These are phyloP conservation scores for Bombus waltoni DNA, from an alignment of 1,140 invertebrate species.

Conservation along the genomic window DNA sequence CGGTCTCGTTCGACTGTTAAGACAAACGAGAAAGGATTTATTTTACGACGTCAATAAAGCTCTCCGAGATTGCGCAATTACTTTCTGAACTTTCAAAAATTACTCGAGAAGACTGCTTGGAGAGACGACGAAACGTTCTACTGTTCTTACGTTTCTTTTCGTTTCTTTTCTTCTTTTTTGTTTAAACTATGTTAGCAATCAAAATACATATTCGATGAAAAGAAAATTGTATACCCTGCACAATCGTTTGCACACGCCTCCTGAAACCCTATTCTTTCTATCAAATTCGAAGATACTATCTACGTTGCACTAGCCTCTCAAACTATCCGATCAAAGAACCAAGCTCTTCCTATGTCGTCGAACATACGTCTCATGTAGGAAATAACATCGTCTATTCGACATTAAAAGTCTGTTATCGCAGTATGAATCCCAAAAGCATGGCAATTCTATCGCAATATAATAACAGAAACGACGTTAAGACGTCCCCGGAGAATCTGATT, in stretches of 20 bases:
- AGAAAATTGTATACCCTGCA: too few relatives aligned
- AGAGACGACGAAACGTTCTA: not conserved
- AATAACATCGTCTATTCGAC: not conserved
- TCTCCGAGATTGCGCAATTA: not conserved
- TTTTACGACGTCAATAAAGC: slow-evolving; percentile 16
- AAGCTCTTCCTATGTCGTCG: too few relatives aligned
- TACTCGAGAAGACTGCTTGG: not conserved
- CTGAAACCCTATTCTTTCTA: not conserved
- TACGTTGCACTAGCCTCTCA: not conserved
- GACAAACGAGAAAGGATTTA: slow-evolving; percentile 29
- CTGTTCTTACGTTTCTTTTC: not conserved
- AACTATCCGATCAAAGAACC: not conserved
- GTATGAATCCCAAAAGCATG: not conserved
- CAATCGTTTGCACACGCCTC: too few relatives aligned
- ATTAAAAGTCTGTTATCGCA: not conserved
- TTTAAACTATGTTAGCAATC: too few relatives aligned
- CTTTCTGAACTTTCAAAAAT: not conserved
- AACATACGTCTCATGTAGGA: not conserved
- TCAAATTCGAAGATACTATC: not conserved
- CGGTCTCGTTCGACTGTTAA: slow-evolving; percentile 34
- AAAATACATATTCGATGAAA: too few relatives aligned
- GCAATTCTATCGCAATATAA: not conserved
- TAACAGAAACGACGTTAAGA: not conserved
- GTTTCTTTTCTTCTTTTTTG: too few relatives aligned
- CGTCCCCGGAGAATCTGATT: not conserved